phyloP scores from a whole-genome alignment of 2,888 invertebrate genomes.

The Thymelicus acteon region DNA sequence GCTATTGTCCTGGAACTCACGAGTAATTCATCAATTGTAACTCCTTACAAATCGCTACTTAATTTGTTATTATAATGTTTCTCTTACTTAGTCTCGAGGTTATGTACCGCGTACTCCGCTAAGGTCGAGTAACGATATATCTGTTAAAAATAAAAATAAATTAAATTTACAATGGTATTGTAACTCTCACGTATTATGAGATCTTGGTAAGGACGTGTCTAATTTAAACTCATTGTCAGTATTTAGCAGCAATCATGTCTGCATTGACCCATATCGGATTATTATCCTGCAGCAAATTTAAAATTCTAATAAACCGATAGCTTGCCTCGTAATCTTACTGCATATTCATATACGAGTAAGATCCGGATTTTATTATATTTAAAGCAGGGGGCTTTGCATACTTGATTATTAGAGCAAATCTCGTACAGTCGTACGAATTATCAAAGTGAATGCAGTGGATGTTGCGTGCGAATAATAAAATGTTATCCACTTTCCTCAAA shows the following conservation, averaged over 20 bases:
- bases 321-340: constrained; percentile 15
- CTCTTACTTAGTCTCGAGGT: constrained; percentile 82
- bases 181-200: constrained; percentile 13
- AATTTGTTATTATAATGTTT: constrained; percentile 4
- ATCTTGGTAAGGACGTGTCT: constrained; percentile 32
- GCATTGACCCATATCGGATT: constrained; percentile 8
- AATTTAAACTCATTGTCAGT: constrained; percentile 25
- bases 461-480: neutral
- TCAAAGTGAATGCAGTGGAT: neutral
- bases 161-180: neutral
- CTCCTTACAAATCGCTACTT: neutral
- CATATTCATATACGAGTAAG: constrained; percentile 12
- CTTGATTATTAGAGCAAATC: constrained; percentile 22
- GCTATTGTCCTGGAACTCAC: constrained; percentile 62
- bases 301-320: constrained; percentile 25
- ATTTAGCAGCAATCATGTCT: neutral
- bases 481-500: too few relatives aligned
- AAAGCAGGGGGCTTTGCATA: constrained; percentile 19
- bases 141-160: constrained; percentile 66
- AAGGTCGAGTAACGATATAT: constrained; percentile 87
- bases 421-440: neutral
- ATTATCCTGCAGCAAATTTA: neutral
- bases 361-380: constrained; percentile 25
- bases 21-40: neutral
- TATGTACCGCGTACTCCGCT: constrained; percentile 86